Evolutionary conservation across 2,888 invertebrate genomes (phyloP), one percentile per base, ranked within the genome.

Genomic region (Schrankia costaestrigalis): DNA sequence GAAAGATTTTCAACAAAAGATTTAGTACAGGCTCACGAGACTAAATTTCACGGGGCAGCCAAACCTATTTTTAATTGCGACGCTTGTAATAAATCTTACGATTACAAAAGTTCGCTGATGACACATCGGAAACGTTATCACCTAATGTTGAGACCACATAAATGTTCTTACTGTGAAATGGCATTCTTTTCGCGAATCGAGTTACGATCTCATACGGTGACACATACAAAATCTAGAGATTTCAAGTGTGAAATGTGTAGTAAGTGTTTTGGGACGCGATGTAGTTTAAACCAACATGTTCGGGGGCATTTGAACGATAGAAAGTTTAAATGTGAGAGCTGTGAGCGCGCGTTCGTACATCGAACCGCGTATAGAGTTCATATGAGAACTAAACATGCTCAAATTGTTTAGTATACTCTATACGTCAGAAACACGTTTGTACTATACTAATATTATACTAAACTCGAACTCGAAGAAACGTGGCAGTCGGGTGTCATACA

Each of bases 141-240:
- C 22, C 14, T 42, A 1, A 67, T 64, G 62, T 40, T 61, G 8
- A 68, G 26, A 70, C 77, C 38, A 38, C 57, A 56, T 10, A 38
- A 71, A n/a, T 89, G 89, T 24, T 51, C 63, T 0, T 56, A 71
- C 1, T 89, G 89, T 21, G 78, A 77, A 1, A 81, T 77, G 50
- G 66, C 67, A 0, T 79, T 78, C n/a, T 58, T 46, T 14, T 58
- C 56, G 1, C 38, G 36, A 3, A 42, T 56, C 0, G 56, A 56
- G 27, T 56, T 72, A 7, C 39, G 26, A 1, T 58, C 67, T 0
- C 72, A 72, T 26, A 46, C 56, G 11, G 52, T 60, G 0, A 63
- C 63, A 2, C 71, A 72, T 35, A 54, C 47, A 0, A 56, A 62
- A 18, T 55, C 63, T 0, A 58, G 54, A 14, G 45, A 58, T 10